Evolutionary conservation across 1,140 invertebrate species (phyloP), one percentile per base, ranked within the genome.

Genomic region (Dreissena rostriformis): DNA sequence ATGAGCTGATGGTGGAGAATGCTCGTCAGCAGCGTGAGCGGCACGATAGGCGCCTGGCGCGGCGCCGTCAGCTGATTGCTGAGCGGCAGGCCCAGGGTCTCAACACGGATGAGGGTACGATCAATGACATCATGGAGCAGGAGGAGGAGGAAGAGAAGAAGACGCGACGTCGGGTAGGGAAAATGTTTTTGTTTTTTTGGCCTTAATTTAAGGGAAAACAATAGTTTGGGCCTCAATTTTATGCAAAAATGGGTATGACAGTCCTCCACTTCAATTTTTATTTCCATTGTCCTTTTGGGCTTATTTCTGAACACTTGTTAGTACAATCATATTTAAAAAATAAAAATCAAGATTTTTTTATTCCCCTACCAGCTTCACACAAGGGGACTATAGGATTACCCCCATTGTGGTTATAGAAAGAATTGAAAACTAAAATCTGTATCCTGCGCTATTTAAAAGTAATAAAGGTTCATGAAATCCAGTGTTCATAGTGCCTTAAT

Each of bases 1-100:
- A 87, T 74, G 68, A 83, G 12, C 75, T 90, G 26, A 72, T 90
- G 52, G 88, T 87, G 39, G 90, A 91, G 29, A 85, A 76, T 14
- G 75, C 86, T 22, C 73, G 79, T n/a, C 86, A 88, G 22, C 87
- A 91, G 66, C 72, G 90, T 70, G 70, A 88, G 52, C 70, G 81
- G 52, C 66, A 89, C n/a, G 74, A 89, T 68, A 89, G 87, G 53
- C 83, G 86, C 49, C 71, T 87, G 28, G 85, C 65, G 6, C 65
- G 87, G 22, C 73, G 81, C 7, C 76, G 86, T 79, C 77, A 90
- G 72, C 75, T 91, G 67, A 86, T 78, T 17, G 83, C 63, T n/a
- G 87, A 92, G 71, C 72, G 90, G 49, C 85, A 92, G 80, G 86
- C 86, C n/a, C 78, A 88, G 71, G 91, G 91, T 19, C 83, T 91